These are phyloP conservation scores for Syngnathus floridae DNA, from an alignment of 2,113 vertebrate genomes.

Conservation along the genomic window DNA sequence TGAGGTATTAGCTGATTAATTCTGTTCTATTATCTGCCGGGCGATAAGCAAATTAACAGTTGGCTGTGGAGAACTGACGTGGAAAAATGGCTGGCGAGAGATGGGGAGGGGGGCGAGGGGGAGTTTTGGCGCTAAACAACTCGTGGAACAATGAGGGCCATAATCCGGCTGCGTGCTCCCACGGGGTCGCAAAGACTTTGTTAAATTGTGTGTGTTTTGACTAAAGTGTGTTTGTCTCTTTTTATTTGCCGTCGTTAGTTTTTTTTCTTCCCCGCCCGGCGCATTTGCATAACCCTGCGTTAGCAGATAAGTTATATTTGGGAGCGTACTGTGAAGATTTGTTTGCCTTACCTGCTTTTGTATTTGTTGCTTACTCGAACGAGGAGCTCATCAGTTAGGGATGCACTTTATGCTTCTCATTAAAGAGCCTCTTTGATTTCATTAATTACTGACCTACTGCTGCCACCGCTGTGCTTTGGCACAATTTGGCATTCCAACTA, in stretches of 20 bases:
- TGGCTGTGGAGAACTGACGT: conserved; percentile 36
- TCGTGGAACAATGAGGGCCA: conserved; percentile 20
- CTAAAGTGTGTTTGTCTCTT: conserved; percentile 7
- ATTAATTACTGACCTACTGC: conserved; percentile 62
- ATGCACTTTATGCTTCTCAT: conserved; percentile 54
- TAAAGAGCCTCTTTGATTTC: conserved; percentile 58
- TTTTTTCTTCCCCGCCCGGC: background rate
- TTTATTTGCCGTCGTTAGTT: conserved; percentile 2
- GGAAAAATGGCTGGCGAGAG: conserved; percentile 21
- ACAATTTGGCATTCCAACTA: conserved; percentile 41
- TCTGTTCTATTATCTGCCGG: conserved; percentile 47
- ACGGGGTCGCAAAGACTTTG: conserved; percentile 3
- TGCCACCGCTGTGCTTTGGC: conserved; percentile 44
- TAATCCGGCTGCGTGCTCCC: conserved; percentile 17
- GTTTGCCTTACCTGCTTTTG: conserved; percentile 1
- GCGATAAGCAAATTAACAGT: conserved; percentile 60
- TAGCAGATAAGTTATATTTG: background rate
- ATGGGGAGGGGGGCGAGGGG: background rate
- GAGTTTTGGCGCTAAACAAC: conserved; percentile 16
- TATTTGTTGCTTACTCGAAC: conserved; percentile 28
- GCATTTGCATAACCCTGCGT: background rate
- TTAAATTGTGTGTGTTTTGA: conserved; percentile 12
- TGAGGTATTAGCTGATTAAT: conserved; percentile 60
- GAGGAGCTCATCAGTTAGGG: conserved; percentile 33
- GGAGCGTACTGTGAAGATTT: background rate